phyloP scores from a whole-genome alignment of 2,888 invertebrate species.

The Drepanosiphum platanoidis region DNA sequence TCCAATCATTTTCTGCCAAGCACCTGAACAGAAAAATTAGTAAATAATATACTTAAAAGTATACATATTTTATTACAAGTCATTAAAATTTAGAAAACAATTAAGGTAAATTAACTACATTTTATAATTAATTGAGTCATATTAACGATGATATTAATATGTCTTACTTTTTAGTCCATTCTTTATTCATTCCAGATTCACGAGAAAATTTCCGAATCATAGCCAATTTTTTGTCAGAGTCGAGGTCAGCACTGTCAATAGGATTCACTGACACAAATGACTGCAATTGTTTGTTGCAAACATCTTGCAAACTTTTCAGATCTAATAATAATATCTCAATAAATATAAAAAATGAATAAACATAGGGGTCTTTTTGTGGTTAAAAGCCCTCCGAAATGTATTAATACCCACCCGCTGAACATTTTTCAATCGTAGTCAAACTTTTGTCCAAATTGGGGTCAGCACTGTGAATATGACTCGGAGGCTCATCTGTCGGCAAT shows the following conservation, averaged over 20 bases:
- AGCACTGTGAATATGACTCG: too few relatives aligned
- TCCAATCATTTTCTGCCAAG: not conserved
- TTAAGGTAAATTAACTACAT: not conserved
- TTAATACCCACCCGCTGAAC: too few relatives aligned
- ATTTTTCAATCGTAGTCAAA: too few relatives aligned
- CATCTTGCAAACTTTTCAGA: too few relatives aligned
- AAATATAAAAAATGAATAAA: too few relatives aligned
- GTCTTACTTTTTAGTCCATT: conserved; percentile 7
- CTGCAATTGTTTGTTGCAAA: too few relatives aligned
- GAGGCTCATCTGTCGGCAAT: too few relatives aligned
- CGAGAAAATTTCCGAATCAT: not conserved
- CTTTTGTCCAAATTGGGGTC: not conserved
- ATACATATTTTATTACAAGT: not conserved
- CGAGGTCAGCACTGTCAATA: not conserved
- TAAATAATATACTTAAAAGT: too few relatives aligned
- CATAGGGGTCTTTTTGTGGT: too few relatives aligned
- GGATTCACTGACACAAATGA: too few relatives aligned
- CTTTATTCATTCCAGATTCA: conserved; percentile 13
- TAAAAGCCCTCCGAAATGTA: too few relatives aligned
- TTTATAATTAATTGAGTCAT: not conserved
- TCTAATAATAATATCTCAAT: too few relatives aligned
- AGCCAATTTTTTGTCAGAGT: not conserved
- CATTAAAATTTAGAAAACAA: not conserved
- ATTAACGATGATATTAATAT: not conserved
- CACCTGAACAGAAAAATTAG: not conserved